Evolutionary conservation across 2,888 invertebrate species (phyloP).

Genomic region (Alcis repandata): DNA sequence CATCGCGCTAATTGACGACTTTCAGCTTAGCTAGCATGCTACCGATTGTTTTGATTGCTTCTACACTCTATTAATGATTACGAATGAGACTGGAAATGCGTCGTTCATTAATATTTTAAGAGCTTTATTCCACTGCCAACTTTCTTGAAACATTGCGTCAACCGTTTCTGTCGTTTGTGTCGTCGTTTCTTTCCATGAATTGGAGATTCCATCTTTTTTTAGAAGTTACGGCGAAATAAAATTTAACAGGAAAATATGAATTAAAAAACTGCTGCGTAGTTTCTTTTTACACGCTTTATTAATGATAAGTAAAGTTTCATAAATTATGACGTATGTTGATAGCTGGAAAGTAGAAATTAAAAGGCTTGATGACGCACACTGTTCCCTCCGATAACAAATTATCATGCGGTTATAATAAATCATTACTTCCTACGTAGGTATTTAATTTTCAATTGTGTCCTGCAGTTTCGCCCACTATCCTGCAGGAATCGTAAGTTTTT

Average conservation of each 20-base stretch:
- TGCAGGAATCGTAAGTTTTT: no score
- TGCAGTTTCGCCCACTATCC: no score
- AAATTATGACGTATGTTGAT: neutral
- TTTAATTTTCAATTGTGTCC: no score
- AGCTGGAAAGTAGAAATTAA: neutral
- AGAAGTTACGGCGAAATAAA: slow-evolving; percentile 18
- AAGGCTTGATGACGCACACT: neutral
- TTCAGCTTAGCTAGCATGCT: neutral
- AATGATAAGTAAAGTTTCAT: neutral
- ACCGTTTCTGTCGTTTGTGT: slow-evolving; percentile 15
- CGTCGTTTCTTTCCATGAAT: slow-evolving; percentile 21
- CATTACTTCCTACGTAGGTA: no score
- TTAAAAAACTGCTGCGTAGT: slow-evolving; percentile 23
- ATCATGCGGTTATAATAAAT: no score
- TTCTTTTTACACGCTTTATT: no score
- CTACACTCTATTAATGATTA: neutral
- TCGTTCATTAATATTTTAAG: slow-evolving; percentile 18
- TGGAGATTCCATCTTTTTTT: slow-evolving; percentile 20
- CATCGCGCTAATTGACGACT: slow-evolving; percentile 18
- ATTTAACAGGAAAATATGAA: slow-evolving; percentile 20
- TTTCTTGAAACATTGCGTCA: slow-evolving; percentile 21
- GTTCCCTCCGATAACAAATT: no score
- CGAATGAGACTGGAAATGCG: slow-evolving; percentile 12
- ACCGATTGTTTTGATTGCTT: neutral
- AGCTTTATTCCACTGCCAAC: slow-evolving; percentile 16